These are phyloP conservation scores for Dermatemys mawii DNA, from an alignment of 2,113 vertebrate species.

Conservation along the genomic window DNA sequence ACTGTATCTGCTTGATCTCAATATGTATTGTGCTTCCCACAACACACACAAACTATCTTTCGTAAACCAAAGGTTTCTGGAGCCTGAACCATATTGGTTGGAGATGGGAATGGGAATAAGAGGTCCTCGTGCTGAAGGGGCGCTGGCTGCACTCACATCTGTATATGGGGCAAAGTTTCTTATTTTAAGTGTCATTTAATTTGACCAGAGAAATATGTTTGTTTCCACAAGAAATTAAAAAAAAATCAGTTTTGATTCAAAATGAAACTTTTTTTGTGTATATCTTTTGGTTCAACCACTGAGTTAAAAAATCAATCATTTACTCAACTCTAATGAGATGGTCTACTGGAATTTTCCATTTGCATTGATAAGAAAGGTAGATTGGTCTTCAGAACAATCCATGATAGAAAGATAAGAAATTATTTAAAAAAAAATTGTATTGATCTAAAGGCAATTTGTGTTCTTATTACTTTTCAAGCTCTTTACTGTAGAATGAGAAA, in stretches of 20 bases:
- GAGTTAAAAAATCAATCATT: neutral
- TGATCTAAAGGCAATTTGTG: neutral
- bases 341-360: neutral
- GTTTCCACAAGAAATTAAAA: neutral
- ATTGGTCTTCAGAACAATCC: neutral
- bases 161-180: neutral
- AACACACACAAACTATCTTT: no score
- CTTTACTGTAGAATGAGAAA: neutral
- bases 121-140: neutral
- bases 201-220: neutral
- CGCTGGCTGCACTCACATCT: no score
- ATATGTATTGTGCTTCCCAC: no score
- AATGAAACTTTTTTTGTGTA: neutral
- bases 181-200: neutral
- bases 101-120: neutral
- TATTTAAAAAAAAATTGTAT: fast-evolving
- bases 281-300: neutral
- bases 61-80: neutral
- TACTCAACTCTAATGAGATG: neutral
- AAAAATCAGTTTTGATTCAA: neutral
- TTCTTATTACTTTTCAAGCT: neutral
- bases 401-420: neutral
- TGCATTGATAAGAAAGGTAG: neutral
- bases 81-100: neutral
- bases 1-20: no score